Conservation (phyloP, 1,140 invertebrate species). For the Drosophila ercepeae region DNA sequence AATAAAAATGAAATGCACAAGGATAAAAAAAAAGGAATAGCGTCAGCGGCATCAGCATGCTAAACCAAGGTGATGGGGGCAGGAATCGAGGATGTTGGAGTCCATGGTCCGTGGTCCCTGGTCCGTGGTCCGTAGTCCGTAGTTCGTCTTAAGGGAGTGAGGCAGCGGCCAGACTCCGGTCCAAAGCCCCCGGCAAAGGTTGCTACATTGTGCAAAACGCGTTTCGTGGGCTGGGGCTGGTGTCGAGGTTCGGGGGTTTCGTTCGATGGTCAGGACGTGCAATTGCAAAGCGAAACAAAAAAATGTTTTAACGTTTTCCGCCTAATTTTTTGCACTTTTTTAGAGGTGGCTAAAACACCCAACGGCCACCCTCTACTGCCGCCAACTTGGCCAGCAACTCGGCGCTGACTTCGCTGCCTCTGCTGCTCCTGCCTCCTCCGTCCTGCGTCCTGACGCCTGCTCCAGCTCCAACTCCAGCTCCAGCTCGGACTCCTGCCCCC, state of each 20-base stretch:
- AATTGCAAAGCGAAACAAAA: constrained; percentile 53
- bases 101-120: neutral
- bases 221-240: constrained; percentile 27
- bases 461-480: too few relatives aligned
- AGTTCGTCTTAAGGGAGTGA: constrained; percentile 43
- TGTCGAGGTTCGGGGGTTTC: too few relatives aligned
- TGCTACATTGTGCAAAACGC: constrained; percentile 75
- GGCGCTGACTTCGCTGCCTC: constrained; percentile 31
- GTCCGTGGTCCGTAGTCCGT: neutral
- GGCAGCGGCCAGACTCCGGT: constrained; percentile 26
- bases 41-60: constrained; percentile 3
- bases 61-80: constrained; percentile 40
- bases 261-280: constrained; percentile 50
- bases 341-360: constrained; percentile 63
- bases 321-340: constrained; percentile 77
- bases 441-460: constrained; percentile 16
- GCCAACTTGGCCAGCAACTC: constrained; percentile 13
- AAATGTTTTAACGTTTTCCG: constrained; percentile 71
- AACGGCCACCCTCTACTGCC: constrained; percentile 4
- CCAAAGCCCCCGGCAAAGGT: constrained; percentile 51
- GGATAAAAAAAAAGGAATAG: constrained; percentile 18
- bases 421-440: constrained; percentile 17
- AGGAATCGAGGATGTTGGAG: neutral
- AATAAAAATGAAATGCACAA: constrained; percentile 65
- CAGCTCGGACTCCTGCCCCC: constrained; percentile 12